Base-by-base conservation (phyloP, 2,797 vertebrate genomes). In the Pangasius larnaudii region DNA sequence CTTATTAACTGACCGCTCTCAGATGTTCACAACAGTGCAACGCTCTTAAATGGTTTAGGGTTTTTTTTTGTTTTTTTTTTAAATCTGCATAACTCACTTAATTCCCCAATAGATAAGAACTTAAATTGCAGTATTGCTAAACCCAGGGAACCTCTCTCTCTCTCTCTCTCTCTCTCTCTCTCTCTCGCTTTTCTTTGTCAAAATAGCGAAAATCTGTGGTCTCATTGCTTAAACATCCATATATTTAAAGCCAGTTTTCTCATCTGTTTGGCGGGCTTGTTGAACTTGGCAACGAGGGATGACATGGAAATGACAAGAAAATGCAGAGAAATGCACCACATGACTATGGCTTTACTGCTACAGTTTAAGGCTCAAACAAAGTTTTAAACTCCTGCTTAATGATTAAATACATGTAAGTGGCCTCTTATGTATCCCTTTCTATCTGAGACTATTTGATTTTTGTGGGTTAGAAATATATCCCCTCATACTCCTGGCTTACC, bases 181-280 rank as follows among this genome's bases (percentile, higher is more conserved):
- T 63, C 46, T 81, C 65, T 83, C 27, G 58, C 86, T 81, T 27
- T 81, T 42, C 81, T 85, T 71, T 46, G 80, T 63, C 80, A 80
- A 22, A 80, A 80, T 39, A 58, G n/a, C 58, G n/a, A 5, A 74
- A 79, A 86, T 71, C 79, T 67, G 78, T 86, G 89, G 80, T 61
- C 58, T 90, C 81, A 87, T 87, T 87, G 82, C 82, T 89, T 78
- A 85, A 87, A 67, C 46, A 85, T 88, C 83, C 87, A 88, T 88
- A 88, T 84, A 58, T 85, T 59, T 78, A 80, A 71, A 33, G 74
- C 74, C 87, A 65, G 67, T 24, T 77, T 36, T 88, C 75, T 88
- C 63, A 88, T 91, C 58, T 88, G 78, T 18, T 80, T 78, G 7
- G 78, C 46, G 53, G 87, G 30, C 69, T 65, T 85, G 65, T 86